These are phyloP conservation scores for Antedon mediterranea DNA, from an alignment of 53 echinoderm and acorn worm species.

Conservation along the genomic window DNA sequence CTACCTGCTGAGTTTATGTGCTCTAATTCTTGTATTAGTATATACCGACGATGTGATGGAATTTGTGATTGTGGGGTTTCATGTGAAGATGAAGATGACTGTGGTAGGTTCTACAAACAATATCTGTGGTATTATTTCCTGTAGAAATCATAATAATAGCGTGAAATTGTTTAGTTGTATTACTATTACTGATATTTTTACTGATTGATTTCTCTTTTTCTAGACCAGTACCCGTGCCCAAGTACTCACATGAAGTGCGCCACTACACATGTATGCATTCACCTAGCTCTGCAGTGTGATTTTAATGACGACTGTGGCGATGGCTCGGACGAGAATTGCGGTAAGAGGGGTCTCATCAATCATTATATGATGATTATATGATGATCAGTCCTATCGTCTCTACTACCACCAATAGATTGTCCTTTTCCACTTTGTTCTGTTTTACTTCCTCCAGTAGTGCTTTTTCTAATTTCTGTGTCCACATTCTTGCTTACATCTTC, in stretches of 20 bases:
- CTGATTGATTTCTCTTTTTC: neutral
- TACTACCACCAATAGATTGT: no score
- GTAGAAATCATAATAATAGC: no score
- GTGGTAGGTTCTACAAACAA: constrained; percentile 33
- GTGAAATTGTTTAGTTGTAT: no score
- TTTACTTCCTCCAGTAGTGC: no score
- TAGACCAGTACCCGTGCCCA: neutral
- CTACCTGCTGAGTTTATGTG: constrained; percentile 47
- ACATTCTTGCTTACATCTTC: no score
- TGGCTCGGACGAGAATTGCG: neutral
- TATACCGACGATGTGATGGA: constrained; percentile 48
- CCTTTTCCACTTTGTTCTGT: no score
- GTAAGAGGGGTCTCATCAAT: no score
- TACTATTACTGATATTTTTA: no score
- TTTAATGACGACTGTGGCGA: constrained; percentile 45
- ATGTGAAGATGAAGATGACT: constrained; percentile 50
- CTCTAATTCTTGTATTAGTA: constrained; percentile 45
- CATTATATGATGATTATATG: no score
- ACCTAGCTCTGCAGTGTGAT: constrained; percentile 22
- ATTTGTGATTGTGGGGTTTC: constrained; percentile 36
- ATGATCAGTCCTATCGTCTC: no score
- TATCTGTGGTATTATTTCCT: no score
- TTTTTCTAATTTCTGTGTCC: no score
- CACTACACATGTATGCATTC: constrained; percentile 27
- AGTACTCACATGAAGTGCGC: constrained; percentile 15